These are phyloP conservation scores for Glossophaga mutica DNA, from an alignment of 2,797 vertebrate species.

Conservation along the genomic window DNA sequence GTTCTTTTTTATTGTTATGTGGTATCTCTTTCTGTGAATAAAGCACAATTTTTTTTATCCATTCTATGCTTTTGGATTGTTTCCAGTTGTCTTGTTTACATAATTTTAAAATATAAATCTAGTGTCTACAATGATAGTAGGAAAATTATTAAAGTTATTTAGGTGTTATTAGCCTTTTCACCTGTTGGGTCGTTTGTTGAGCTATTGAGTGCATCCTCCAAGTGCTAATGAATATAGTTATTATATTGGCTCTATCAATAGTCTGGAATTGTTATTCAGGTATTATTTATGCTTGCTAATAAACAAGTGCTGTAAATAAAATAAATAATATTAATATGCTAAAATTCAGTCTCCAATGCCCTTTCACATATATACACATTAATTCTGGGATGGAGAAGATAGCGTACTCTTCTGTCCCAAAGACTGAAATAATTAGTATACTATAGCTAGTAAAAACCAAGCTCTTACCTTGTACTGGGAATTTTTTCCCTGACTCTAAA, in stretches of 20 bases:
- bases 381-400: neutral
- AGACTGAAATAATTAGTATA: neutral
- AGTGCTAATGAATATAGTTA: slow-evolving; percentile 25
- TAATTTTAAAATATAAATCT: neutral
- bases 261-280: neutral
- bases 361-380: neutral
- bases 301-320: slow-evolving; percentile 6
- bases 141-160: neutral
- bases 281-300: slow-evolving; percentile 36
- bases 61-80: neutral
- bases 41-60: neutral
- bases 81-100: neutral
- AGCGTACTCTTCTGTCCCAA: neutral
- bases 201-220: neutral
- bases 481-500: neutral
- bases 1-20: neutral
- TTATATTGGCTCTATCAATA: slow-evolving; percentile 19
- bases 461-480: neutral
- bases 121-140: neutral
- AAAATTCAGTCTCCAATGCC: neutral
- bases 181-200: neutral
- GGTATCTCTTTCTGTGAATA: neutral
- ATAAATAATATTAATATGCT: neutral
- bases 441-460: neutral
- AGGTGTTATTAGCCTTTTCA: neutral